phyloP scores from a whole-genome alignment of 2,113 vertebrate species.

The Bettongia penicillata region DNA sequence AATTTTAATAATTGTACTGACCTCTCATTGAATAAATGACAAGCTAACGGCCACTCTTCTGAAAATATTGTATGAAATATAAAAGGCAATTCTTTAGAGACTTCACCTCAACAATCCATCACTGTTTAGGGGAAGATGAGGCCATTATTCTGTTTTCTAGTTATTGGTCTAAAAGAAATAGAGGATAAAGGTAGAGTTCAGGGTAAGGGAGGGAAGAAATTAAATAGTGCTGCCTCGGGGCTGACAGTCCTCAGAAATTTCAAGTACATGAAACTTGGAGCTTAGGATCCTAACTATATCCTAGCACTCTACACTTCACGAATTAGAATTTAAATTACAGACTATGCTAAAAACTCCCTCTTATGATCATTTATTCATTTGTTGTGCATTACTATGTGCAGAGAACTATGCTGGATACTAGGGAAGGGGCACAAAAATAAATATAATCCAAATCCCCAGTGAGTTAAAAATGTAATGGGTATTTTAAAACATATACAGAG shows the following conservation, averaged over 20 bases:
- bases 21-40: conserved; percentile 60
- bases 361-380: background rate
- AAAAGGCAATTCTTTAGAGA: background rate
- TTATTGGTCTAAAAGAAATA: background rate
- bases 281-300: background rate
- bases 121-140: conserved; percentile 4
- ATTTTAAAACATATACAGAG: background rate
- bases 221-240: background rate
- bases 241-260: background rate
- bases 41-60: conserved; percentile 59
- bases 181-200: background rate
- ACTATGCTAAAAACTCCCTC: background rate
- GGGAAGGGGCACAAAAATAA: background rate
- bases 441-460: background rate
- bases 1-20: conserved; percentile 61
- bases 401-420: background rate
- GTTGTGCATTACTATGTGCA: background rate
- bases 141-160: background rate
- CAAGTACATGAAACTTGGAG: background rate
- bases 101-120: conserved; percentile 5
- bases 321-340: background rate
- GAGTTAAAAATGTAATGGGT: background rate
- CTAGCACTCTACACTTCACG: background rate
- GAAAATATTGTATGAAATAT: conserved; percentile 33
- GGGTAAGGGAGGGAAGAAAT: too few species aligned